A percentile compares a stretch with the other conserved stretches of the same genome.
Conservation (phyloP, 2,113 vertebrate species). For the Myiozetetes cayanensis region DNA sequence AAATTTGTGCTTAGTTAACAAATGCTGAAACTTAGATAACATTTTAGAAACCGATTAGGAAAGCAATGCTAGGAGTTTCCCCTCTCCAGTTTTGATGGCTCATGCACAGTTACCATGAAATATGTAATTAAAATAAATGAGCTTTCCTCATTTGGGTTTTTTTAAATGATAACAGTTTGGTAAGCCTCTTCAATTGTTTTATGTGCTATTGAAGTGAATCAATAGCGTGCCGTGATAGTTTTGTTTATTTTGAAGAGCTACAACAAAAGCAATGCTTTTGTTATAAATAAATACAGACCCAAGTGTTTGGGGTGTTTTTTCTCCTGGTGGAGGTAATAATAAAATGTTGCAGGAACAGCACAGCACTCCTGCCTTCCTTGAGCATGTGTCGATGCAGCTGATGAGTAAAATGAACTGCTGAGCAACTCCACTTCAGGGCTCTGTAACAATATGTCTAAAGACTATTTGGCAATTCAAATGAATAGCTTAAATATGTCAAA, state of each 20-base stretch:
- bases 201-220: neutral
- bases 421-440: constrained; percentile 36
- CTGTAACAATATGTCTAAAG: neutral
- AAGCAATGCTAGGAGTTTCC: constrained; percentile 11
- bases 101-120: neutral
- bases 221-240: neutral
- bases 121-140: neutral
- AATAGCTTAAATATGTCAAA: constrained; percentile 50
- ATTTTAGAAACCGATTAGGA: constrained; percentile 42
- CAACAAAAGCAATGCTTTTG: neutral
- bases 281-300: neutral
- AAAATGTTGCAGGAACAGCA: constrained; percentile 4
- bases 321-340: neutral
- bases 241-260: neutral
- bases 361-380: neutral
- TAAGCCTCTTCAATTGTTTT: neutral
- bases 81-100: neutral
- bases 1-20: constrained; percentile 47
- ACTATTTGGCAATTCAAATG: constrained; percentile 58
- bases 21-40: constrained; percentile 36
- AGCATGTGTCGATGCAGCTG: constrained; percentile 37
- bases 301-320: neutral
- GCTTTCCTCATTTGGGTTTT: neutral
- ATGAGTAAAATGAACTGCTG: constrained; percentile 29
- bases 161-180: neutral